These are phyloP conservation scores for Andrena haemorrhoa DNA, from an alignment of 2,888 invertebrate genomes.

Conservation along the genomic window DNA sequence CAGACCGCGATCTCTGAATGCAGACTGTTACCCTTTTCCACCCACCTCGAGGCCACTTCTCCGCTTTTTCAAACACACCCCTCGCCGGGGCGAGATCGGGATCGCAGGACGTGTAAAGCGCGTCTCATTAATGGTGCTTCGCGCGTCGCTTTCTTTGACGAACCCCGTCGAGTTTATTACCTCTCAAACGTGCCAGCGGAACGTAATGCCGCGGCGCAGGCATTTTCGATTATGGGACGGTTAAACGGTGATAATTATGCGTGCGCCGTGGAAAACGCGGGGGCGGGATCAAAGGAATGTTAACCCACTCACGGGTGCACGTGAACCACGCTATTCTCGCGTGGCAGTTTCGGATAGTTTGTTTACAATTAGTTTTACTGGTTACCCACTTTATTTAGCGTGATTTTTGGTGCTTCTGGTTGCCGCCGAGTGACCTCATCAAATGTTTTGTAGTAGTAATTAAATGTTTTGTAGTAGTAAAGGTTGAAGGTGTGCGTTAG, in stretches of 20 bases:
- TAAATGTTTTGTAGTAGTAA: too few species aligned
- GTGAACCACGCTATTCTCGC: conserved; percentile 13
- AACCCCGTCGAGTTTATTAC: conserved; percentile 39
- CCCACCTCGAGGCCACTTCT: conserved; percentile 48
- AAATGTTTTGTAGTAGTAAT: too few species aligned
- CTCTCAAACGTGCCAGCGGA: conserved; percentile 24
- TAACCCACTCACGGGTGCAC: conserved; percentile 9
- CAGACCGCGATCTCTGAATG: conserved; percentile 60
- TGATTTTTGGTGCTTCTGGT: too few species aligned
- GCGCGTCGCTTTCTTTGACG: conserved; percentile 43
- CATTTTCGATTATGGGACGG: conserved; percentile 47
- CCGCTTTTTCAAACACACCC: conserved; percentile 47
- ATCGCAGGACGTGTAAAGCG: conserved; percentile 38
- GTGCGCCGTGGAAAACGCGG: conserved; percentile 10
- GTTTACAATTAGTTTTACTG: background rate
- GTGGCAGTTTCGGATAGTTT: background rate
- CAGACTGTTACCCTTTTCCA: conserved; percentile 63
- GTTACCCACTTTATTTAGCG: too few species aligned
- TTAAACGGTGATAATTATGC: conserved; percentile 54
- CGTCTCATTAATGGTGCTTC: conserved; percentile 56
- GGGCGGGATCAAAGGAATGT: conserved; percentile 39
- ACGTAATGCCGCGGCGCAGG: conserved; percentile 10
- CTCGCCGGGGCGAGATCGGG: conserved; percentile 32
- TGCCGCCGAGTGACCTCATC: too few species aligned
- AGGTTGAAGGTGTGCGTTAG: too few species aligned